phyloP scores from a whole-genome alignment of 1,140 invertebrate species.

The Drosophila cardini region DNA sequence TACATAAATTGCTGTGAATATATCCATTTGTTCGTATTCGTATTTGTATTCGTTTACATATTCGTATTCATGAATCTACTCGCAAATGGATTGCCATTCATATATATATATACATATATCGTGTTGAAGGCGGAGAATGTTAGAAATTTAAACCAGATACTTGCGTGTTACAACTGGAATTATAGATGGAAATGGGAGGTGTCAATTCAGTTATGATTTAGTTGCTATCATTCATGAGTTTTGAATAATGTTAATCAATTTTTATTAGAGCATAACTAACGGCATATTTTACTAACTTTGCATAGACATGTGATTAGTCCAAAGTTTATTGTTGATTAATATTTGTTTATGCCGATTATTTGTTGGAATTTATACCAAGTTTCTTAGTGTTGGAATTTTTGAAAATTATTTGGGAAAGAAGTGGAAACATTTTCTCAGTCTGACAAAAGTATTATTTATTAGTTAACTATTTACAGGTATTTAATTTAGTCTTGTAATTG shows the following conservation, averaged over 20 bases:
- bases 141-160: background rate
- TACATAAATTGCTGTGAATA: conserved; percentile 57
- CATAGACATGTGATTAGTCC: background rate
- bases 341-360: background rate
- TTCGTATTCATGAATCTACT: background rate
- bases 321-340: background rate
- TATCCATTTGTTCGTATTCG: conserved; percentile 33
- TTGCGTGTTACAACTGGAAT: conserved; percentile 1
- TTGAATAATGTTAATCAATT: background rate
- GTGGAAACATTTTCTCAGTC: too few relatives aligned
- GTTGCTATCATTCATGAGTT: conserved; percentile 22
- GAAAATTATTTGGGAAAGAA: too few relatives aligned
- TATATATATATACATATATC: conserved; percentile 6
- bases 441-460: too few relatives aligned
- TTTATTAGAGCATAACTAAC: background rate
- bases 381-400: too few relatives aligned
- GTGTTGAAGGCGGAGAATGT: conserved; percentile 14
- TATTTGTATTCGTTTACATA: conserved; percentile 25
- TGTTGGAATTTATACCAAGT: too few relatives aligned
- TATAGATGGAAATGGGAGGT: conserved; percentile 15
- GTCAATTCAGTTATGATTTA: conserved; percentile 53
- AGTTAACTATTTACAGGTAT: too few relatives aligned
- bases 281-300: background rate
- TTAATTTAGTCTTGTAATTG: too few relatives aligned
- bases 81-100: conserved; percentile 19